Base-by-base conservation (phyloP, 1,140 invertebrate genomes). In the Procambarus virginalis region DNA sequence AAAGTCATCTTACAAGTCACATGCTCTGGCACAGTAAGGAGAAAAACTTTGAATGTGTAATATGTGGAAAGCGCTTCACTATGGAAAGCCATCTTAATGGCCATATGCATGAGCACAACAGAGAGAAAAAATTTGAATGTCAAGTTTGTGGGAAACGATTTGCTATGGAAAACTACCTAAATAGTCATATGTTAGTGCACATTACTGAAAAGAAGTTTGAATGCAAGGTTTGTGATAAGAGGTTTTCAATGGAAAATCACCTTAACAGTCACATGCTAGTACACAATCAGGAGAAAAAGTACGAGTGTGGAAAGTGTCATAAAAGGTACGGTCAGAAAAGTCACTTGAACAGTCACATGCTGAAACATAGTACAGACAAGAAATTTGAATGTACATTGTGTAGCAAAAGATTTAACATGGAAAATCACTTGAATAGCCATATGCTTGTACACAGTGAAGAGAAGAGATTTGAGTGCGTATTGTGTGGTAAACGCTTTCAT, bases 391-490 rank as follows among this genome's bases (percentile, higher is more conserved):
- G 86, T 73, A 81, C 86, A 46, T 60, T 88, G 60, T 88, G 86
- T 82, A 60, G 79, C 51, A 88, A 88, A 75, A 80, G 55, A 48
- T 88, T 80, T 75, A 75, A 70, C 22, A 73, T 88, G 78, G 86
- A 88, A 58, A 88, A 88, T 75, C 86, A 88, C 51, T 22, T 88
- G 46, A 88, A 88, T 45, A 88, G 86, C 68, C 86, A 88, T 58
- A 88, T 88, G 86, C 78, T 88, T 20, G 60, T 80, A 45, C 86
- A 88, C 22, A 88, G 68, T 10, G 95, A 94, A 92, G 94, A 95
- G 77, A 95, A 95, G 77, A 94, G 94, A 51, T 88, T 55, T 20
- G 86, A 80, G 64, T 88, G 86, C 34, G n/a, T 75, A 8, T 73
- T 88, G 17, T 88, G 86, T 81, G 86, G 86, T 6, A 88, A 88